These are phyloP conservation scores for Petrophora chlorosata DNA, from an alignment of 2,888 invertebrate genomes.

Conservation along the genomic window DNA sequence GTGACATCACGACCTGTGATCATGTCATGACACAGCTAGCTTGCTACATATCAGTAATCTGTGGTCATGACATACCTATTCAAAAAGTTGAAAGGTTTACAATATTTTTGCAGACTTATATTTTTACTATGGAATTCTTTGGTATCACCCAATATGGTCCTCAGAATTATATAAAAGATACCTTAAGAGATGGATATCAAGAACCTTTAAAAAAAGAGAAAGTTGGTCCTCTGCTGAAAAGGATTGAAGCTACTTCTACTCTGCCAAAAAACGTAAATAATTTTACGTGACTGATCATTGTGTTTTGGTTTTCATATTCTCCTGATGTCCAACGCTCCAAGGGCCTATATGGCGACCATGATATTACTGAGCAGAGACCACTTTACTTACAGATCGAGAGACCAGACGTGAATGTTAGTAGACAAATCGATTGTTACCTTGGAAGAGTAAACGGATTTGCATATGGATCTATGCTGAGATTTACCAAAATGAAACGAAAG, in stretches of 20 bases:
- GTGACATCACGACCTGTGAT: no score
- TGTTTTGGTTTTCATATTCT: no score
- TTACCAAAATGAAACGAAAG: conserved; percentile 77
- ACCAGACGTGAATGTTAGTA: conserved; percentile 63
- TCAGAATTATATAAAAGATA: conserved; percentile 76
- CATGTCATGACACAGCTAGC: no score
- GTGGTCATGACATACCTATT: no score
- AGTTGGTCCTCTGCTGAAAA: conserved; percentile 59
- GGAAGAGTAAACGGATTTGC: conserved; percentile 82
- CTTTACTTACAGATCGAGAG: conserved; percentile 48
- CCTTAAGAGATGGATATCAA: conserved; percentile 67
- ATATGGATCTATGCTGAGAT: conserved; percentile 76
- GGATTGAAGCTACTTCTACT: conserved; percentile 57
- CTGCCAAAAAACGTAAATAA: conserved; percentile 59
- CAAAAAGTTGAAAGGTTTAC: no score
- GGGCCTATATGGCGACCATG: no score
- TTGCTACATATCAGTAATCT: no score
- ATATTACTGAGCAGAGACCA: no score
- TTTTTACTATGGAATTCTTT: conserved; percentile 79
- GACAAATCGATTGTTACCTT: conserved; percentile 75
- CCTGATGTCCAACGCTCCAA: no score
- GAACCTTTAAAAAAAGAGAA: conserved; percentile 70
- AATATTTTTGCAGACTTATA: no score
- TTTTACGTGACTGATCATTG: no score
- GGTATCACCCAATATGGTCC: conserved; percentile 77